Evolutionary conservation across 2,888 invertebrate genomes (phyloP), one percentile per base, ranked within the genome.

Genomic region (Pyrrhosoma nymphula): DNA sequence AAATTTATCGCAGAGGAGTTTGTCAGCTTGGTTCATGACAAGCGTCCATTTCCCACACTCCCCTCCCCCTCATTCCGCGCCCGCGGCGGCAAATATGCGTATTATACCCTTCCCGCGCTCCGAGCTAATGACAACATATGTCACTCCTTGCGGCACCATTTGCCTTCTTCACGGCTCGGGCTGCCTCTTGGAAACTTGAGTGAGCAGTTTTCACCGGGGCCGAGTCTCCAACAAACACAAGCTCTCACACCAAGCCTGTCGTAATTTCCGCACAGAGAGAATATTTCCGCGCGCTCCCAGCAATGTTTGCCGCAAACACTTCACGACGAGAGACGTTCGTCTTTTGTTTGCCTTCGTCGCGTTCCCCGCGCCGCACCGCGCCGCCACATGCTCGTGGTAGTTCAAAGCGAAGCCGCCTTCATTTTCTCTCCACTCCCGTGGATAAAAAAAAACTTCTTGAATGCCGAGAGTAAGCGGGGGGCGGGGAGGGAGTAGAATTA

Each of bases 241-340:
- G 60, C 60, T 60, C 30, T 16, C 82, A 26, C 69, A 26, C 30
- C 82, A 14, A 35, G 16, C 12, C 82, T 1, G 82, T 82, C 35
- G 82, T 82, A 35, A 82, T 82, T 82, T 82, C 82, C 35, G 82
- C 82, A 26, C 82, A 47, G 47, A 47, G 35, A 35, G 82, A 82
- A 82, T n/a, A n/a, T 47, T 82, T 35, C 82, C 82, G 82, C 82
- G 18, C 82, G 12, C 82, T 26, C 35, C 30, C 82, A 16, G 26
- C 30, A 82, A 30, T 82, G 82, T 82, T 82, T 82, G 82, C 35
- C 82, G 35, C 82, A 82, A 82, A 82, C 82, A 82, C 82, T 82
- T 35, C 69, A n/a, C 69, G n/a, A 60, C 47, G 69, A 82, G 82
- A 26, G 82, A 82, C 35, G 82, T 35, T 82, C 30, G 30, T 60